Conservation (phyloP, 2,888 invertebrate genomes). For the Muschampia plurimacula region DNA sequence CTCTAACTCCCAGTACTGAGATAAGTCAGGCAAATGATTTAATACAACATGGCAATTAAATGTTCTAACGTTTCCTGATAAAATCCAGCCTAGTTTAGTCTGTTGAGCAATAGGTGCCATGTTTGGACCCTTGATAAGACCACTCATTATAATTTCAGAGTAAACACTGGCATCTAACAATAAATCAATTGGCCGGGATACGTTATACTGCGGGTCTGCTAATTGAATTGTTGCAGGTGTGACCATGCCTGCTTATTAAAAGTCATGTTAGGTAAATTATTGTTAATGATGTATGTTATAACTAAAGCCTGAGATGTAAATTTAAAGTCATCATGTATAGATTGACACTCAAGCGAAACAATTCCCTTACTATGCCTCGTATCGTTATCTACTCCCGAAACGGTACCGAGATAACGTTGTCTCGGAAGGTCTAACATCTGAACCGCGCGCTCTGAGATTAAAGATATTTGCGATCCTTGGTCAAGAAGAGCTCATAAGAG, state of each 20-base stretch:
- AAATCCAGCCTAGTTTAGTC: slow-evolving; percentile 45
- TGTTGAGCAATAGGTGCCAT: slow-evolving; percentile 39
- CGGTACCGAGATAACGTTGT: slow-evolving; percentile 12
- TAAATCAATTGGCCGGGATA: slow-evolving; percentile 4
- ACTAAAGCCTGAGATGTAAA: slow-evolving; percentile 13
- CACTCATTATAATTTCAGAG: slow-evolving; percentile 14
- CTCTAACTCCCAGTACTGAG: slow-evolving; percentile 23
- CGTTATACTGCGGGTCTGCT: slow-evolving; percentile 10
- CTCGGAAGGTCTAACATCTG: slow-evolving; percentile 19
- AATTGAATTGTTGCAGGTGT: slow-evolving; percentile 3
- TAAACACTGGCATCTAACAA: slow-evolving; percentile 15
- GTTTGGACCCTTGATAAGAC: background rate
- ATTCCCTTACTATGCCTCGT: background rate
- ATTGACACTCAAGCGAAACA: background rate
- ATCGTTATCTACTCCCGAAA: slow-evolving; percentile 19
- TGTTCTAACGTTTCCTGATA: slow-evolving; percentile 36
- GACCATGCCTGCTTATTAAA: slow-evolving; percentile 5
- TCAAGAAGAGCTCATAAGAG: slow-evolving; percentile 13
- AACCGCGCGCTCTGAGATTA: slow-evolving; percentile 24
- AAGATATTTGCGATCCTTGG: slow-evolving; percentile 33
- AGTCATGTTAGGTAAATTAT: slow-evolving; percentile 2
- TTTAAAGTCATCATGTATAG: background rate
- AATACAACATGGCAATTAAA: slow-evolving; percentile 32
- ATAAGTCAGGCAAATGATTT: slow-evolving; percentile 10
- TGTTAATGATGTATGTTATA: background rate